phyloP scores from a whole-genome alignment of 1,140 invertebrate species.

The Proales similis region DNA sequence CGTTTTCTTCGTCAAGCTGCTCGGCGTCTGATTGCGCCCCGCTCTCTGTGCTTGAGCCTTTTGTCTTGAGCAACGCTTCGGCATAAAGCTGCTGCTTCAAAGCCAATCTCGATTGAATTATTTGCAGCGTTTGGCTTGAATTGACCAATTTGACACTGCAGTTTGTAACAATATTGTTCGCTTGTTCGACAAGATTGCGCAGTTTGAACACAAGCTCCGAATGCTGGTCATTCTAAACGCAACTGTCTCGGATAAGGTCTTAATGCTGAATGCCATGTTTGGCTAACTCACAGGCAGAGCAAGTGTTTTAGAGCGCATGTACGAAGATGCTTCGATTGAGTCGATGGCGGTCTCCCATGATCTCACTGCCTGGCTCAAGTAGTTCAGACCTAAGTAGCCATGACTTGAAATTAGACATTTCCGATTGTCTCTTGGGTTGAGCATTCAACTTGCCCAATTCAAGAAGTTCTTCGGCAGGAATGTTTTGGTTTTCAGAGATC shows the following conservation, averaged over 20 bases:
- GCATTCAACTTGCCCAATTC: constrained; percentile 4
- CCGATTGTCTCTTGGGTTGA: background rate
- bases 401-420: background rate
- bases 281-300: constrained; percentile 19
- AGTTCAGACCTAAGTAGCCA: constrained; percentile 10
- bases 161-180: constrained; percentile 12
- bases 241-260: background rate
- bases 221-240: constrained; percentile 31
- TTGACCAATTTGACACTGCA: constrained; percentile 26
- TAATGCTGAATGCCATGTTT: background rate
- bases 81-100: constrained; percentile 28
- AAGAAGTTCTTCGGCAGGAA: constrained; percentile 12
- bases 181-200: constrained; percentile 23
- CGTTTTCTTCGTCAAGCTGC: constrained; percentile 1
- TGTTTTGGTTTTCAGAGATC: background rate
- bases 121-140: constrained; percentile 37
- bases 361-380: constrained; percentile 27
- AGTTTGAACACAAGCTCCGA: constrained; percentile 31
- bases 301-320: constrained; percentile 19
- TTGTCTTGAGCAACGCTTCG: constrained; percentile 5
- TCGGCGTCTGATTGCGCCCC: too few species aligned
- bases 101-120: constrained; percentile 36
- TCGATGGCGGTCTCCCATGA: constrained; percentile 36
- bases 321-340: constrained; percentile 19
- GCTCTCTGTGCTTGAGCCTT: background rate